phyloP scores from a whole-genome alignment of 2,797 vertebrate species.

The Notolabrus celidotus region DNA sequence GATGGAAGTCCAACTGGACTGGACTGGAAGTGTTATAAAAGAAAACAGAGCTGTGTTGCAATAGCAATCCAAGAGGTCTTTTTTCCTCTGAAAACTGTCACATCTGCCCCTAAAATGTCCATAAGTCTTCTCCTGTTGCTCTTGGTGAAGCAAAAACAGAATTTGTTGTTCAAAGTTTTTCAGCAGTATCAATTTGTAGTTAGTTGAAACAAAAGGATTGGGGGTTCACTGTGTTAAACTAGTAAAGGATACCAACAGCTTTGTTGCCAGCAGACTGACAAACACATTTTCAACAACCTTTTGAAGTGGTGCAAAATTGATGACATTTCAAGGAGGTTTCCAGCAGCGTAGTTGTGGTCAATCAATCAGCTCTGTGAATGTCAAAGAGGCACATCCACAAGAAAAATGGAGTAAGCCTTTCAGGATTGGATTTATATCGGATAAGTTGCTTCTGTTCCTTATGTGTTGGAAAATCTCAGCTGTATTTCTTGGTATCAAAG shows the following conservation, averaged over 20 bases:
- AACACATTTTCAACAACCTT: constrained; percentile 44
- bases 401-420: constrained; percentile 23
- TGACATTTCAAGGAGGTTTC: constrained; percentile 26
- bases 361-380: constrained; percentile 29
- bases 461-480: background rate
- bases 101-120: constrained; percentile 23
- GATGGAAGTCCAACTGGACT: constrained; percentile 40
- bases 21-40: constrained; percentile 49
- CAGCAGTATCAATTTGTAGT: constrained; percentile 26
- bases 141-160: constrained; percentile 21
- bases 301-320: constrained; percentile 43
- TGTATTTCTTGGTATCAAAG: background rate
- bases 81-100: constrained; percentile 43
- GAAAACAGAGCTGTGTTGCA: constrained; percentile 51
- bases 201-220: constrained; percentile 21
- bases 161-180: constrained; percentile 27
- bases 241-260: constrained; percentile 45
- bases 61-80: constrained; percentile 34
- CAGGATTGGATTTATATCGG: constrained; percentile 19
- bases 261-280: constrained; percentile 53
- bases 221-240: constrained; percentile 45
- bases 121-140: constrained; percentile 27
- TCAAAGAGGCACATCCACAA: constrained; percentile 5
- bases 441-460: constrained; percentile 19
- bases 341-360: constrained; percentile 3